Base-by-base conservation (phyloP, 2,113 vertebrate species). In the Clarias batrachus region DNA sequence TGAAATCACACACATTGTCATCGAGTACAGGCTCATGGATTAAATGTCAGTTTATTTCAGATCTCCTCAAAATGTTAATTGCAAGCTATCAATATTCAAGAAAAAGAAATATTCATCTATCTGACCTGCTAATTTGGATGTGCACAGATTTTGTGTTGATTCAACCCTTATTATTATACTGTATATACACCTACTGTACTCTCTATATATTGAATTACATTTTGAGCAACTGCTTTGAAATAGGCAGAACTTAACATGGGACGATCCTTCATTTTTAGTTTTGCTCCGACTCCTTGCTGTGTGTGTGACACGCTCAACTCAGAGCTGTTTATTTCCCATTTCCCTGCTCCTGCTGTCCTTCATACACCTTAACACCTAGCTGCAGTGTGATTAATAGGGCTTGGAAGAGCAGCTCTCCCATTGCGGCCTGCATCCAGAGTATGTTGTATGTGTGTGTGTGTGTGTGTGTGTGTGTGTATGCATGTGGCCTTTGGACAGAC, bases 321-420 rank as follows among this genome's bases (percentile, higher is more conserved):
- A 7, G 41, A 63, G 27, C 70, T 65, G 19, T 66, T 68, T 74
- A n/a, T 85, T 62, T 80, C 5, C 84, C 84, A 62, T 80, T 85
- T 78, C 41, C 80, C 30, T 82, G 59, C 62, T 89, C 83, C 78
- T 81, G n/a, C 41, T 63, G 88, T 89, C 73, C 91, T 93, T 89
- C 89, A 86, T 88, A 91, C 91, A 94, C 92, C 91, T 93, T 90
- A 91, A 90, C 86, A 92, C 88, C 70, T 77, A 41, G 85, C 89
- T 89, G 88, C 92, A 91, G 92, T 92, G 89, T 94, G 92, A 94
- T 94, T 93, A 95, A 93, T 86, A 60, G 62, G 56, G 33, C 57
- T 81, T 62, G 52, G 90, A 88, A 70, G 62, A 87, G 91, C 90
- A 92, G 90, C 62, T 89, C 92, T 90, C 90, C 90, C 90, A 91